These are phyloP conservation scores for Eolophus roseicapilla DNA, from an alignment of 2,113 vertebrate genomes.

Conservation along the genomic window DNA sequence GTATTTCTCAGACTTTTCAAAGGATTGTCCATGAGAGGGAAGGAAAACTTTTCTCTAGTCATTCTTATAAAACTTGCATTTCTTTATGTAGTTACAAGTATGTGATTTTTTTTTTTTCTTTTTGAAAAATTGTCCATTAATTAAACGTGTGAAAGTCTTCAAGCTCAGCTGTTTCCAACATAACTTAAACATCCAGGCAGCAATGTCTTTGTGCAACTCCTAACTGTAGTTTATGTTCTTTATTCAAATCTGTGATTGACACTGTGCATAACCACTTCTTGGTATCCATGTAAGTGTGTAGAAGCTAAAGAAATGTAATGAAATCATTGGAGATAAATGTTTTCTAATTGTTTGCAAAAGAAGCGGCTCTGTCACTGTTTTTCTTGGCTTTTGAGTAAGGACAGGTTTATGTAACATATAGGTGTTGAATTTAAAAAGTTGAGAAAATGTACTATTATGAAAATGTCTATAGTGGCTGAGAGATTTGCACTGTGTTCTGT, in stretches of 20 bases:
- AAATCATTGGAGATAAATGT: not conserved
- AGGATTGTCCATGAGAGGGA: not conserved
- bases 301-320: not conserved
- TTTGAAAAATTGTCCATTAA: not conserved
- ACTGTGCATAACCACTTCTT: not conserved
- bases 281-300: not conserved
- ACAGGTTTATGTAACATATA: fast-evolving
- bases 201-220: not conserved
- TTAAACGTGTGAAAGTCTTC: not conserved
- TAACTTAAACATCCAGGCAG: not conserved
- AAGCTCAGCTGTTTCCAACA: not conserved
- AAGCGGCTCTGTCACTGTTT: not conserved
- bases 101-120: not conserved
- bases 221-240: not conserved
- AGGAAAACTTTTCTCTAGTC: not conserved
- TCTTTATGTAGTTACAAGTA: not conserved
- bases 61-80: not conserved
- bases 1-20: not conserved
- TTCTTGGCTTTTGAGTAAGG: not conserved
- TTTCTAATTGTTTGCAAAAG: not conserved
- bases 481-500: not conserved
- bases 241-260: not conserved
- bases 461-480: not conserved
- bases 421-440: not conserved
- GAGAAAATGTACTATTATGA: not conserved